phyloP scores from a whole-genome alignment of 2,888 invertebrate species.

The Trichacis sp. region DNA sequence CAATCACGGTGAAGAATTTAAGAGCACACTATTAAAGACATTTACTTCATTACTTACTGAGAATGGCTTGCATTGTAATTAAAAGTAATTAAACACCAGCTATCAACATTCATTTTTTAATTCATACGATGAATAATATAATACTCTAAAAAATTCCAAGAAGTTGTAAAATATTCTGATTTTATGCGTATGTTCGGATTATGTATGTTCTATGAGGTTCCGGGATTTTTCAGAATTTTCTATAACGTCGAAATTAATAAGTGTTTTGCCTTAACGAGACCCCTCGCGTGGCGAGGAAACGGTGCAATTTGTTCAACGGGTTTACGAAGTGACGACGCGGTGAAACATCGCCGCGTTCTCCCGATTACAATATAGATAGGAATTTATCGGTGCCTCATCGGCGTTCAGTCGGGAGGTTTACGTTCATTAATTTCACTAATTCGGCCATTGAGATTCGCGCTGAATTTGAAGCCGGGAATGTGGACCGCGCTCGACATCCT shows the following conservation, averaged over 20 bases:
- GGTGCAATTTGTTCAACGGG: conserved; percentile 57
- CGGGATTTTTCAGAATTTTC: too few species aligned
- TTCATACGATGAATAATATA: too few species aligned
- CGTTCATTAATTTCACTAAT: conserved; percentile 66
- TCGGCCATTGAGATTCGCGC: conserved; percentile 36
- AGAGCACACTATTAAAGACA: too few species aligned
- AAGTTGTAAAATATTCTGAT: too few species aligned
- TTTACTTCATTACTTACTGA: too few species aligned
- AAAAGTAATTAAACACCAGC: too few species aligned
- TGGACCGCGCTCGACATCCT: conserved; percentile 4
- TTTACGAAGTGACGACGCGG: conserved; percentile 67
- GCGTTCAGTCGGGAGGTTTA: conserved; percentile 66
- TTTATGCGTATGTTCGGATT: too few species aligned
- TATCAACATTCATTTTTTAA: too few species aligned
- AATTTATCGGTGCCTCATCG: conserved; percentile 60
- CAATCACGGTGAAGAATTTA: too few species aligned
- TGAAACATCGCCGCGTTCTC: conserved; percentile 54
- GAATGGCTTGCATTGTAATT: too few species aligned
- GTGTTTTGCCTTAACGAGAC: conserved; percentile 20
- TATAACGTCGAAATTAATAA: conserved; percentile 5
- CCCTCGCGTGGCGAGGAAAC: conserved; percentile 24
- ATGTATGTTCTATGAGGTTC: too few species aligned
- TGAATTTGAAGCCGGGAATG: conserved; percentile 15
- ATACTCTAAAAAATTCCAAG: too few species aligned
- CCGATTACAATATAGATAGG: conserved; percentile 65